Conservation (phyloP, 2,797 vertebrate species). For the Forpus xanthops region DNA sequence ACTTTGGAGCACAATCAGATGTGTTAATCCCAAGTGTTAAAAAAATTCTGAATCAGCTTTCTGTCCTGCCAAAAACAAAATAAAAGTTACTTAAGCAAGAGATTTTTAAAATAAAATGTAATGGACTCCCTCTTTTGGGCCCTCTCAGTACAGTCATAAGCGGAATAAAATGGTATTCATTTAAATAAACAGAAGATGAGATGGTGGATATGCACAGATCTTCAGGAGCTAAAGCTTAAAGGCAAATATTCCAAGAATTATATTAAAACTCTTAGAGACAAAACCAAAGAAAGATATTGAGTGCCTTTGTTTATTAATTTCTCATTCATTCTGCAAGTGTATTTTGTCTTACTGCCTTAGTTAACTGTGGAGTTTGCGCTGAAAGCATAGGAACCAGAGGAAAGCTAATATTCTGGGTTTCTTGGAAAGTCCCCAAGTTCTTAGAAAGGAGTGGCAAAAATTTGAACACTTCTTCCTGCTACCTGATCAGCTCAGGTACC, state of each 20-base stretch:
- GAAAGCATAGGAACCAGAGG: neutral
- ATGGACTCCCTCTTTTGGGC: neutral
- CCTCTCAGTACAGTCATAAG: neutral
- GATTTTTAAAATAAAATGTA: neutral
- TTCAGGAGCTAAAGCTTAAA: neutral
- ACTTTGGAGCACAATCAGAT: neutral
- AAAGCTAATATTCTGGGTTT: neutral
- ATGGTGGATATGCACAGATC: neutral
- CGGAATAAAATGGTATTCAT: neutral
- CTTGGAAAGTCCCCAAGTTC: neutral
- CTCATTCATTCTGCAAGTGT: neutral
- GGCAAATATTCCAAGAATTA: neutral
- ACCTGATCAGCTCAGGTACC: neutral
- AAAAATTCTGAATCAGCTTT: neutral
- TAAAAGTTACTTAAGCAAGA: neutral
- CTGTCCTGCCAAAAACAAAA: constrained; percentile 3
- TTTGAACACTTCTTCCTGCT: neutral
- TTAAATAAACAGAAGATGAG: neutral
- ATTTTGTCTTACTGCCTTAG: neutral
- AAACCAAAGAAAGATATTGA: neutral
- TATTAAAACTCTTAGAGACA: neutral
- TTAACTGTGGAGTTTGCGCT: neutral
- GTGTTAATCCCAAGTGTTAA: neutral
- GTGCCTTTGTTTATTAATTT: neutral
- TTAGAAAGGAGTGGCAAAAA: neutral